Evolutionary conservation across 2,113 vertebrate species (phyloP).

Genomic region (western clawed frog (Xenopus tropicalis)): UCB_Xtro_10.0 CM004448.2:110999501-111000000

Average conservation of each 20-base stretch:
- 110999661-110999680: conserved; percentile 9
- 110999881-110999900: conserved; percentile 15
- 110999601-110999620: no score
- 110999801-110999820: conserved; percentile 13
- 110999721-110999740: conserved; percentile 10
- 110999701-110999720: not conserved
- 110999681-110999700: conserved; percentile 10
- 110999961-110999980: conserved; percentile 38
- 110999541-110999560: no score
- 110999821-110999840: conserved; percentile 27
- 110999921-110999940: conserved; percentile 23
- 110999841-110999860: conserved; percentile 35
- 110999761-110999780: conserved; percentile 5
- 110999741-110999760: conserved; percentile 2
- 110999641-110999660: no score
- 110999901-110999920: conserved; percentile 33
- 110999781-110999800: conserved; percentile 29
- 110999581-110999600: no score
- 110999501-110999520: no score
- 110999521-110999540: no score
- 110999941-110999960: conserved; percentile 37
- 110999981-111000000: conserved; percentile 32
- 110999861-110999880: conserved; percentile 22
- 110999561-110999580: no score
- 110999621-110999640: no score